Percentiles rank a stretch among this genome's conserved stretches.
These are phyloP conservation scores for Pristionchus maxplancki DNA, from an alignment of 2,888 invertebrate species.

Conservation along the genomic window DNA sequence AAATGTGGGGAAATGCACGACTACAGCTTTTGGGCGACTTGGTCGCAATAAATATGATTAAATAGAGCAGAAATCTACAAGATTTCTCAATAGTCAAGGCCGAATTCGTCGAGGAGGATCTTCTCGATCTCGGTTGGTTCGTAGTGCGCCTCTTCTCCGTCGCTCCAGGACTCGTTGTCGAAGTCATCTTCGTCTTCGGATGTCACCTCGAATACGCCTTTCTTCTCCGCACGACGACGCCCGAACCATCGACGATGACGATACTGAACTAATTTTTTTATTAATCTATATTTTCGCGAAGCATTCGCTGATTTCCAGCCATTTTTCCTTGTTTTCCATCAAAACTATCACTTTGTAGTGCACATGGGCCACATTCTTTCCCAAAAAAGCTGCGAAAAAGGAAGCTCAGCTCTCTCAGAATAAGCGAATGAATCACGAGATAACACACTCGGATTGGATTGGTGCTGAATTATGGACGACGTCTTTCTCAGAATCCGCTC, in stretches of 20 bases:
- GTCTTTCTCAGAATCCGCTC: not conserved
- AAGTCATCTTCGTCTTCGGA: slow-evolving; percentile 2
- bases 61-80: not conserved
- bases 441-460: not conserved
- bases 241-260: not conserved
- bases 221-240: not conserved
- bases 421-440: not conserved
- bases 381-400: not conserved
- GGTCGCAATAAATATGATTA: not conserved
- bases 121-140: not conserved
- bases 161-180: not conserved
- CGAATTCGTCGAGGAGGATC: not conserved
- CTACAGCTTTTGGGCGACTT: not conserved
- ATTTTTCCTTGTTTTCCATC: too few species aligned
- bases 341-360: not conserved
- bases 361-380: not conserved
- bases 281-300: not conserved
- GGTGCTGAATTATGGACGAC: not conserved
- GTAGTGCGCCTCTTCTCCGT: not conserved
- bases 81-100: not conserved
- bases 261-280: not conserved
- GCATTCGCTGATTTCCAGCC: too few species aligned
- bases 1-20: not conserved
- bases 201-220: not conserved
- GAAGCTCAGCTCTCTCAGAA: not conserved